Base-by-base conservation (phyloP, 2,888 invertebrate genomes). In the Aleiodes leptofemur region DNA sequence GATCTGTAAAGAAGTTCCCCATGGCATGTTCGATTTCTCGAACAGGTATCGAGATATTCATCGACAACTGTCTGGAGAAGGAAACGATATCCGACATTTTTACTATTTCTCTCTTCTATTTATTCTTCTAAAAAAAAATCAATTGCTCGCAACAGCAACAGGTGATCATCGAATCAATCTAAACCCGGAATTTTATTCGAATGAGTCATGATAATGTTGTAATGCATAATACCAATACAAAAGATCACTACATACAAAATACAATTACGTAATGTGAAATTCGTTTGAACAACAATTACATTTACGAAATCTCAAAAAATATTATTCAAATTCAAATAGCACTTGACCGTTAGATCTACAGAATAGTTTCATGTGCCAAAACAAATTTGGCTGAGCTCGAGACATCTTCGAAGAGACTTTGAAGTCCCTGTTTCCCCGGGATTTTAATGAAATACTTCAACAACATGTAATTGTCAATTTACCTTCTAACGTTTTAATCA, bases 251-350 rank as follows among this genome's bases (percentile, higher is more conserved):
- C 34, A 6, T 34, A 34, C 34, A 43, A 43, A 43, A 43, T 8
- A 43, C 38, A 51, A 56, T 56, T 31, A 53, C 31, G 50, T 69
- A n/a, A 69, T 69, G 31, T n/a, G 9, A 53, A 34, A 34, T 51
- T 51, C 5, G 55, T 66, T 34, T 56, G 55, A 50, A 77, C 79
- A 80, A 77, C 74, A 77, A 76, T 57, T 72, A 69, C 75, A 71
- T 81, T 84, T 80, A 75, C 81, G 81, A 82, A 81, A 85, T 76
- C 53, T 72, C 77, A 79, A 43, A 81, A 43, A 83, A 82, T 82
- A 84, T 79, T 78, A 81, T 82, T 77, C 78, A 78, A 77, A 81
- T 66, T 80, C 80, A 82, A 86, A 82, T 77, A 78, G 78, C 55
- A 23, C 51, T 56, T 23, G 31, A 53, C 57, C 59, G 68, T 71